A percentile compares a stretch with the other conserved stretches of the same genome.
phyloP scores from a whole-genome alignment of 2,888 invertebrate species.

The Orthonychiurus folsomi region DNA sequence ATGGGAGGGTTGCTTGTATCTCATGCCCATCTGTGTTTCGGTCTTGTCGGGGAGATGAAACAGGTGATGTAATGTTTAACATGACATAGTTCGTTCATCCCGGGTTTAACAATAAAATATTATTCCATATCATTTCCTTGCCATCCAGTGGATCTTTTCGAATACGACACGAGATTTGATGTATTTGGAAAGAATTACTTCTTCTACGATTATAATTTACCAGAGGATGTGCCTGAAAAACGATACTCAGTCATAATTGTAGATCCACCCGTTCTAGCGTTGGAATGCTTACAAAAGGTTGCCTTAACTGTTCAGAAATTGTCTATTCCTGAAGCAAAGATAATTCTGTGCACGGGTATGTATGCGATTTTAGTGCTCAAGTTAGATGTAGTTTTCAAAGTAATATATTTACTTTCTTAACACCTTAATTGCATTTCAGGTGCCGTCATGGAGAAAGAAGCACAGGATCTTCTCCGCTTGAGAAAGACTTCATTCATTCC shows the following conservation, averaged over 20 bases:
- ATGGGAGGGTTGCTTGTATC: constrained; percentile 65
- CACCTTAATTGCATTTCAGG: constrained; percentile 47
- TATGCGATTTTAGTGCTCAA: constrained; percentile 12
- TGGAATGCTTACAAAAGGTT: constrained; percentile 81
- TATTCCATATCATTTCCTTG: constrained; percentile 24
- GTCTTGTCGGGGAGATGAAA: constrained; percentile 41
- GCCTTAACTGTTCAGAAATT: constrained; percentile 66
- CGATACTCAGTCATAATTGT: constrained; percentile 77
- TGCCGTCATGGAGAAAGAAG: constrained; percentile 65
- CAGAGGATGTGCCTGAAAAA: constrained; percentile 58
- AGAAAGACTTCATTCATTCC: constrained; percentile 64
- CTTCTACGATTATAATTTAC: constrained; percentile 78
- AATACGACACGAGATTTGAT: constrained; percentile 76
- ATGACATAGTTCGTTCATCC: not conserved
- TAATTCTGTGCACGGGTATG: constrained; percentile 78
- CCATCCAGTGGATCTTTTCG: constrained; percentile 62
- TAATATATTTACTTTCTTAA: not conserved
- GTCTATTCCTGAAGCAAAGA: constrained; percentile 54
- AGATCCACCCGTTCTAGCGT: constrained; percentile 90
- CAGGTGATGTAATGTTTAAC: constrained; percentile 18
- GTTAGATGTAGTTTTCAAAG: no score
- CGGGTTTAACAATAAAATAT: not conserved
- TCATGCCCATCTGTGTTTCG: constrained; percentile 81
- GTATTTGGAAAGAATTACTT: constrained; percentile 68
- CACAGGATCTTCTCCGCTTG: constrained; percentile 55